phyloP scores from a whole-genome alignment of 2,797 vertebrate species.

The Cyprinella venusta region DNA sequence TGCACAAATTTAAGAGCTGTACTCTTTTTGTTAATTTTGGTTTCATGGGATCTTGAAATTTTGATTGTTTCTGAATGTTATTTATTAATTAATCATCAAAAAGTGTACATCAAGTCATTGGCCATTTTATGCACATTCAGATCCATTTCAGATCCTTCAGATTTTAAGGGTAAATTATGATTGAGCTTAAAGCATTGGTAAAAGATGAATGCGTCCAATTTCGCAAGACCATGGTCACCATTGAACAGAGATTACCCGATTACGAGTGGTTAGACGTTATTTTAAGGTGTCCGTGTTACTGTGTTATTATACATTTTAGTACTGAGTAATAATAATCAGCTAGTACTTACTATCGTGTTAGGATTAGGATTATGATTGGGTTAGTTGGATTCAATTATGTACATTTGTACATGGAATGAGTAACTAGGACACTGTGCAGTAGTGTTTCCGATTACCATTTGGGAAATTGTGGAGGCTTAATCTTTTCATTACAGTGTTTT shows the following conservation, averaged over 20 bases:
- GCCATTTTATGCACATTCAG: background rate
- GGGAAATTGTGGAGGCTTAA: background rate
- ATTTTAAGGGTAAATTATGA: background rate
- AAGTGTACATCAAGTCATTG: background rate
- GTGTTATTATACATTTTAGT: background rate
- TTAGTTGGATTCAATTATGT: background rate
- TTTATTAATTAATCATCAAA: background rate
- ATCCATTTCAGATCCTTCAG: background rate
- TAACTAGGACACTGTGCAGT: background rate
- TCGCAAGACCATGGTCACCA: background rate
- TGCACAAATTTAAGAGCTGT: background rate
- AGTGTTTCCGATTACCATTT: background rate
- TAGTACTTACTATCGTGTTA: background rate
- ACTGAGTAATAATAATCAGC: background rate
- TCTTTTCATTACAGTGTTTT: constrained; percentile 54
- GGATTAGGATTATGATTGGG: background rate
- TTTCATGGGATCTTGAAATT: background rate
- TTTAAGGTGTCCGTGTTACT: background rate
- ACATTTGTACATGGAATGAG: background rate
- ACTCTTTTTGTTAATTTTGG: background rate
- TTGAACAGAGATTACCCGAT: background rate
- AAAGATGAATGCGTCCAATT: background rate
- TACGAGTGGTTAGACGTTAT: background rate
- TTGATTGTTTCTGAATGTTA: background rate
- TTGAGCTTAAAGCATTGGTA: background rate